These are phyloP conservation scores for Globodera rostochiensis DNA, from an alignment of 1,140 invertebrate genomes.

Conservation along the genomic window DNA sequence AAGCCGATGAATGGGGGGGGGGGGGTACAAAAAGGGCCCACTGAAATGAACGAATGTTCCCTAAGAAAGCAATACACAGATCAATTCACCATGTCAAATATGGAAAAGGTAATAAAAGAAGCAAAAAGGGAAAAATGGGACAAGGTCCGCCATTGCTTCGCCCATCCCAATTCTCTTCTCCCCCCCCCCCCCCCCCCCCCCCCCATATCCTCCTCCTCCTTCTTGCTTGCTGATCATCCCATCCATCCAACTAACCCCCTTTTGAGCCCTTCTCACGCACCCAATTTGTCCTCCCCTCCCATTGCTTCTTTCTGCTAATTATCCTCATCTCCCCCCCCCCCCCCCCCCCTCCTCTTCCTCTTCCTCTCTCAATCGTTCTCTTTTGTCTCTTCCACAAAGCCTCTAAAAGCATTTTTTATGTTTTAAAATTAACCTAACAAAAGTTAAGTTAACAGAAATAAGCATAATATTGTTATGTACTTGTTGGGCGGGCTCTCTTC, in stretches of 20 bases:
- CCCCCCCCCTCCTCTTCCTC: not conserved
- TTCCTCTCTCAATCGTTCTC: not conserved
- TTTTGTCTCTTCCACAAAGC: not conserved
- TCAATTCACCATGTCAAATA: not conserved
- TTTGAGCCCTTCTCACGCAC: not conserved
- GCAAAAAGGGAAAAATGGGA: not conserved
- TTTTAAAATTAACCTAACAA: no score
- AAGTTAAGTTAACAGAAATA: no score
- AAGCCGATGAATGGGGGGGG: not conserved
- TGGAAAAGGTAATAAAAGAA: not conserved
- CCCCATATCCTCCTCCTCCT: no score
- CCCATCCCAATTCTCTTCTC: not conserved
- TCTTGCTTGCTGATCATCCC: not conserved
- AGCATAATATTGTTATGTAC: not conserved
- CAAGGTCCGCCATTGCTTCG: not conserved
- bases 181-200: no score
- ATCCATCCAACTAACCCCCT: not conserved
- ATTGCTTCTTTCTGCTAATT: conserved; percentile 10
- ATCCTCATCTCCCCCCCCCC: not conserved
- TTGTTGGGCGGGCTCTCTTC: not conserved
- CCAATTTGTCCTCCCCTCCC: not conserved
- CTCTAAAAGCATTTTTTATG: no score
- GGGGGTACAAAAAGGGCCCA: not conserved
- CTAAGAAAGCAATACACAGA: not conserved
- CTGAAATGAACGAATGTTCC: not conserved